Evolutionary conservation across 1,140 invertebrate species (phyloP).

Genomic region (Anastrepha ludens): DNA sequence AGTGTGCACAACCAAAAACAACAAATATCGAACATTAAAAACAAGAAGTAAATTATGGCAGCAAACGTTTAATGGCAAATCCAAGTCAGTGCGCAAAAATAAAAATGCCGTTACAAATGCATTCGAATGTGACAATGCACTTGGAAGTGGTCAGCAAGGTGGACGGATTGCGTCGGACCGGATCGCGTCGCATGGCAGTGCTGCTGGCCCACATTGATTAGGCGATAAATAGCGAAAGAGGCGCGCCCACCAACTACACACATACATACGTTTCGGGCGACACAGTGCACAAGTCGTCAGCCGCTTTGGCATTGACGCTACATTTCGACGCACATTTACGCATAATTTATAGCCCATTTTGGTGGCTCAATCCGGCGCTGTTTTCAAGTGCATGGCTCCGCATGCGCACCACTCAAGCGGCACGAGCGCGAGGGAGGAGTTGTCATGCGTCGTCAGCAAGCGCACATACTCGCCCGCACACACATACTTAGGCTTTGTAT

Average conservation of each 20-base stretch:
- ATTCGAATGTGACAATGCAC: constrained; percentile 11
- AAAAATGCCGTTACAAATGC: constrained; percentile 14
- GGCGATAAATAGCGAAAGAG: not conserved
- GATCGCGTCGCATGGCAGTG: not conserved
- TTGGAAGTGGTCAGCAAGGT: not conserved
- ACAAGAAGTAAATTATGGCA: not conserved
- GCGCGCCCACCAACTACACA: not conserved
- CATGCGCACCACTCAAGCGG: constrained; percentile 26
- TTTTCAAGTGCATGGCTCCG: constrained; percentile 37
- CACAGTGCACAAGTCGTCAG: not conserved
- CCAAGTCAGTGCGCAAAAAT: not conserved
- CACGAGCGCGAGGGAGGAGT: constrained; percentile 10
- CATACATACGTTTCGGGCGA: not conserved
- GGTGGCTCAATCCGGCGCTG: not conserved
- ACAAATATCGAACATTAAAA: not conserved
- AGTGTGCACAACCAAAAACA: not conserved
- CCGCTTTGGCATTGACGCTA: not conserved
- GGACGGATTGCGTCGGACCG: not conserved
- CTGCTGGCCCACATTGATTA: constrained; percentile 37
- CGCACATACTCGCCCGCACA: not conserved
- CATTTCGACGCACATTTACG: constrained; percentile 25
- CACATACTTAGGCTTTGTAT: too few species aligned
- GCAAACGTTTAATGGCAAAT: not conserved
- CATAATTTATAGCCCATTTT: constrained; percentile 22
- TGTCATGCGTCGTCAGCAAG: not conserved